A percentile compares a stretch with the other conserved stretches of the same genome.
phyloP scores from a whole-genome alignment of 92 coral and sea anemone genomes.

The Anthopleura xanthogrammica region DNA sequence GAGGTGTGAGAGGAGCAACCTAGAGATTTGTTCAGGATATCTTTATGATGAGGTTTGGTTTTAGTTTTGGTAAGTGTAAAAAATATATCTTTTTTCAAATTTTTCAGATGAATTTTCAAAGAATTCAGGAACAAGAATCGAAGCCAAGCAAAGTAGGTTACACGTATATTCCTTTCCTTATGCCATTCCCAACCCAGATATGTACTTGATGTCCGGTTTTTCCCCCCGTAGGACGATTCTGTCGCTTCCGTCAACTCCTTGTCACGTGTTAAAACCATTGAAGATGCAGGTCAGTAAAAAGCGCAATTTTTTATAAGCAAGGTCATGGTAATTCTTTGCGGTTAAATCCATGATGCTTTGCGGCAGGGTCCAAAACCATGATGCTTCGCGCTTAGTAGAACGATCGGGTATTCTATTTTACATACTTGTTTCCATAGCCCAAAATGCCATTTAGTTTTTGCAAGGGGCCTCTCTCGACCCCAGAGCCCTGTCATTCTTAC shows the following conservation, averaged over 20 bases:
- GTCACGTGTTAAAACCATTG: slow-evolving; percentile 60
- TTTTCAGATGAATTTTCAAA: slow-evolving; percentile 25
- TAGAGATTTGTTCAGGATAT: too few species aligned
- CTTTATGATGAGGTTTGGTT: too few species aligned
- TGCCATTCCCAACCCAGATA: neutral
- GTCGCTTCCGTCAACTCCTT: slow-evolving; percentile 28
- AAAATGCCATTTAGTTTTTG: too few species aligned
- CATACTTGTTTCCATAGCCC: too few species aligned
- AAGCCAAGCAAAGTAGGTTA: neutral
- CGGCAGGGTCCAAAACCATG: neutral
- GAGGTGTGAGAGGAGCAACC: too few species aligned
- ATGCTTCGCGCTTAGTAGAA: too few species aligned
- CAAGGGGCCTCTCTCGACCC: too few species aligned
- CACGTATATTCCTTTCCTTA: neutral
- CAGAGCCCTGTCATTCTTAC: too few species aligned
- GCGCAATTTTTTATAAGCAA: neutral
- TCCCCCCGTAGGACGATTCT: slow-evolving; percentile 30
- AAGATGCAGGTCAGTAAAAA: slow-evolving; percentile 63
- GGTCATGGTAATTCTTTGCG: too few species aligned
- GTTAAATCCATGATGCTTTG: neutral
- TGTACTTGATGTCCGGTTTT: neutral
- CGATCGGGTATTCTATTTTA: too few species aligned
- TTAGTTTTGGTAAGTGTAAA: too few species aligned
- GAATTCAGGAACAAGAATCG: slow-evolving; percentile 27
- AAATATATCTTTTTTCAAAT: neutral